These are phyloP conservation scores for Sebastes trivittatus DNA, from an alignment of 2,797 vertebrate genomes.

Conservation along the genomic window DNA sequence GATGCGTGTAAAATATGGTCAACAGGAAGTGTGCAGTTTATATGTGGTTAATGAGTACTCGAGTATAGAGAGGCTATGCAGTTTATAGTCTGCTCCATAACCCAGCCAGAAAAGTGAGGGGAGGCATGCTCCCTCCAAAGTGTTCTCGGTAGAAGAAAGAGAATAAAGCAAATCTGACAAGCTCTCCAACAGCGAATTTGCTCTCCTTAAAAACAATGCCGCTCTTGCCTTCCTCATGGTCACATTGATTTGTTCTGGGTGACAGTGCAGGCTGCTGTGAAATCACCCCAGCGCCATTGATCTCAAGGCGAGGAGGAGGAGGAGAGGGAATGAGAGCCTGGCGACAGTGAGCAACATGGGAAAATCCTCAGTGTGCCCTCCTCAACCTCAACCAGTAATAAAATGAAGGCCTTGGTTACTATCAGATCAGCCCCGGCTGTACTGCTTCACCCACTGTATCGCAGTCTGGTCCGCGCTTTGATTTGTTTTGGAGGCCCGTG, in stretches of 20 bases:
- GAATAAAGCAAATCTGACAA: conserved; percentile 82
- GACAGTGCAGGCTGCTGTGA: conserved; percentile 80
- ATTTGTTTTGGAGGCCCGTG: conserved; percentile 73
- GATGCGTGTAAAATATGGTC: conserved; percentile 38
- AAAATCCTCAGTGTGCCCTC: conserved; percentile 71
- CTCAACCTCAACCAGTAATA: conserved; percentile 72
- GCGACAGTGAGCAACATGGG: conserved; percentile 79
- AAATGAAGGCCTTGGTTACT: conserved; percentile 68
- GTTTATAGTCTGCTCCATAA: conserved; percentile 61
- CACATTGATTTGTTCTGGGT: conserved; percentile 85
- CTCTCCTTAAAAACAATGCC: conserved; percentile 83
- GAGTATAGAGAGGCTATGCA: conserved; percentile 22
- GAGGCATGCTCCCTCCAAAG: conserved; percentile 66
- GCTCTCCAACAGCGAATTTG: conserved; percentile 81
- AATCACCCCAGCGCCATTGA: conserved; percentile 81
- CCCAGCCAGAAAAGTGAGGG: conserved; percentile 55
- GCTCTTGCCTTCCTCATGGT: conserved; percentile 81
- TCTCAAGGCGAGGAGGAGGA: conserved; percentile 75
- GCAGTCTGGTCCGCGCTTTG: conserved; percentile 59
- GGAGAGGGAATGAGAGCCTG: conserved; percentile 69
- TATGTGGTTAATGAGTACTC: conserved; percentile 65
- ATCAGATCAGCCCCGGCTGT: conserved; percentile 71
- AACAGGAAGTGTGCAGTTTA: conserved; percentile 35
- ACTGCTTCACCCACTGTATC: conserved; percentile 62
- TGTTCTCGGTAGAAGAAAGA: conserved; percentile 62